Conservation (phyloP, 2,888 invertebrate species). For the Tetanocera ferruginea region DNA sequence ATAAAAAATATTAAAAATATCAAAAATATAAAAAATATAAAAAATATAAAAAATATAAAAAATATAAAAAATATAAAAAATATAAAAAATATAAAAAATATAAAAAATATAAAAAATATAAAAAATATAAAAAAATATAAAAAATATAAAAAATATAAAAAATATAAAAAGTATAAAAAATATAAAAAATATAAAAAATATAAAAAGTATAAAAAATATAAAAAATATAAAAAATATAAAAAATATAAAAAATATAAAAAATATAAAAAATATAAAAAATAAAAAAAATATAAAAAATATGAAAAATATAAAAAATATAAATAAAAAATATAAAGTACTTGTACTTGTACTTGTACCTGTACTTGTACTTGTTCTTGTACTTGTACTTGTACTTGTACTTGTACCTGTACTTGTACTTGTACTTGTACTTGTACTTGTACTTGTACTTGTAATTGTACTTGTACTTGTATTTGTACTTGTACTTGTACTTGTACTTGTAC, state of each 20-base stretch:
- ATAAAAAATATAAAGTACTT: neutral
- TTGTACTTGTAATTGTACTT: too few relatives aligned
- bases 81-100: neutral
- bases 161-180: neutral
- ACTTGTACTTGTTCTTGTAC: too few relatives aligned
- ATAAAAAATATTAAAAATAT: neutral
- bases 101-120: neutral
- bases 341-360: too few relatives aligned
- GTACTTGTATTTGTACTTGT: too few relatives aligned
- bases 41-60: neutral
- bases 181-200: neutral
- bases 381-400: too few relatives aligned
- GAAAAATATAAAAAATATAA: neutral
- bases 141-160: neutral
- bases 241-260: neutral
- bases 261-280: neutral
- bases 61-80: neutral
- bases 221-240: neutral
- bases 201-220: neutral
- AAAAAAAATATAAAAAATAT: neutral
- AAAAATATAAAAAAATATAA: neutral
- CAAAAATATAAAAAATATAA: neutral
- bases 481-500: too few relatives aligned
- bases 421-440: too few relatives aligned
- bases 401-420: too few relatives aligned